Evolutionary conservation across 2,797 vertebrate genomes (phyloP).

Genomic region (Taenioides sp.): DNA sequence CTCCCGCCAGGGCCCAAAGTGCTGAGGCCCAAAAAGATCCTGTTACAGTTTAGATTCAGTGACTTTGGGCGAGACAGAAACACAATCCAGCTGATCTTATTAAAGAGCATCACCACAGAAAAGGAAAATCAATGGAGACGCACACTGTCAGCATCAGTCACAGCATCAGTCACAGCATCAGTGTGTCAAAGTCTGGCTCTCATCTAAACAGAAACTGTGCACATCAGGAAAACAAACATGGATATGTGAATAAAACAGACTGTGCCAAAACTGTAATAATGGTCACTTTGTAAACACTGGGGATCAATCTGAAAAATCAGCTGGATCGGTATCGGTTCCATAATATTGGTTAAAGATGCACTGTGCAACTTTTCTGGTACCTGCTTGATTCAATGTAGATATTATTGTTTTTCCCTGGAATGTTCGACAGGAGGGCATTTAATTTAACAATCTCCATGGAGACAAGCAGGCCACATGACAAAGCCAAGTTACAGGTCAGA

Average conservation of each 20-base stretch:
- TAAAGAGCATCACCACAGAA: slow-evolving; percentile 10
- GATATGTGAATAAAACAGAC: not conserved
- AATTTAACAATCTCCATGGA: no score
- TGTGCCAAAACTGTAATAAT: not conserved
- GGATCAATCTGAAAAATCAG: no score
- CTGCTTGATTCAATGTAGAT: no score
- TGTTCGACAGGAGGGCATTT: no score
- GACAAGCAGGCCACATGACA: no score
- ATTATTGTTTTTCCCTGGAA: no score
- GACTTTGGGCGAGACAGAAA: slow-evolving; percentile 14
- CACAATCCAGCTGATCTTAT: not conserved
- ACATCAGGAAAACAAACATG: not conserved
- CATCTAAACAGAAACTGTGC: not conserved
- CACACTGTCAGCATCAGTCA: slow-evolving; percentile 21
- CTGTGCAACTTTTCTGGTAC: no score
- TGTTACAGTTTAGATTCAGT: slow-evolving; percentile 19
- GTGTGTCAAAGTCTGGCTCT: slow-evolving; percentile 5
- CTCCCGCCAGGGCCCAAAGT: not conserved
- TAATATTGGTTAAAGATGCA: no score
- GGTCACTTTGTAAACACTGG: not conserved
- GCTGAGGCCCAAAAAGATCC: slow-evolving; percentile 11
- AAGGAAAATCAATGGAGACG: slow-evolving; percentile 16
- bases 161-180: not conserved
- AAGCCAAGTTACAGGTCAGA: no score
- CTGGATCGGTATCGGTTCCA: no score